Evolutionary conservation across 2,888 invertebrate species (phyloP).

Genomic region (Andrena dorsata): DNA sequence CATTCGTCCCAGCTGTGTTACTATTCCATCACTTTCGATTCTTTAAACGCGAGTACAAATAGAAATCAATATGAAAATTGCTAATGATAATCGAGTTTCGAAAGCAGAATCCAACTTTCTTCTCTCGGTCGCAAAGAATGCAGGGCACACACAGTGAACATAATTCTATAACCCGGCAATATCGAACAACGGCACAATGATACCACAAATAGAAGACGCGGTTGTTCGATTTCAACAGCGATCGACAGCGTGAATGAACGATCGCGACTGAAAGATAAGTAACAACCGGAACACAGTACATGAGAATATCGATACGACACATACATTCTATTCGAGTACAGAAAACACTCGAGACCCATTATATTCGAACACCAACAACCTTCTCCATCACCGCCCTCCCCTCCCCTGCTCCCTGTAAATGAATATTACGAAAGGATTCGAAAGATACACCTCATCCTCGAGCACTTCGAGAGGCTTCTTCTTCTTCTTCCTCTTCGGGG

Average conservation of each 20-base stretch:
- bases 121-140: conserved; percentile 56
- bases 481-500: conserved; percentile 75
- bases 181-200: conserved; percentile 64
- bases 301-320: conserved; percentile 79
- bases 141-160: conserved; percentile 45
- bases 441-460: conserved; percentile 57
- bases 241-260: conserved; percentile 15
- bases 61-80: background rate
- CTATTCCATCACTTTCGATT: background rate
- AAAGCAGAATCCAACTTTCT: background rate
- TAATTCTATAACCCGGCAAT: conserved; percentile 33
- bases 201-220: conserved; percentile 51
- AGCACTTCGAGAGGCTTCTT: conserved; percentile 74
- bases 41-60: conserved; percentile 25
- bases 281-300: conserved; percentile 71
- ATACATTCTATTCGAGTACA: conserved; percentile 79
- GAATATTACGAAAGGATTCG: conserved; percentile 57
- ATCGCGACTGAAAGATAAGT: conserved; percentile 39
- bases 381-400: conserved; percentile 13
- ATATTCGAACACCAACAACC: conserved; percentile 68
- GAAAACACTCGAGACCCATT: conserved; percentile 73
- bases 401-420: conserved; percentile 33
- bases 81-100: background rate
- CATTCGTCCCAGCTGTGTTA: background rate
- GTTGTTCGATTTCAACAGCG: conserved; percentile 42